Evolutionary conservation across 2,113 vertebrate genomes (phyloP).

Genomic region (Sminthopsis crassicaudata): DNA sequence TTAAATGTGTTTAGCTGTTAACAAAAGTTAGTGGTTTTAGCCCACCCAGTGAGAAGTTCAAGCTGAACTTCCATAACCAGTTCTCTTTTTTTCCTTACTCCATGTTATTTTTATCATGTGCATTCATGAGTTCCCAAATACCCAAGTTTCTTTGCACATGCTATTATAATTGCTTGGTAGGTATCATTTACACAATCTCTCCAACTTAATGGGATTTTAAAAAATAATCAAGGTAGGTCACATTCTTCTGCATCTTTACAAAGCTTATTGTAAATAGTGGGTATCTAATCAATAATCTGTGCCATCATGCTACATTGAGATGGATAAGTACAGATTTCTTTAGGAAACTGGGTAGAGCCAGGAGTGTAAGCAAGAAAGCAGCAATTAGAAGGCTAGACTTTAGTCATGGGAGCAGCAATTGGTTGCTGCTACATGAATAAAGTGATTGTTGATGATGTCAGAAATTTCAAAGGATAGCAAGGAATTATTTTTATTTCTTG

Average conservation of each 20-base stretch:
- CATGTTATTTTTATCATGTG: neutral
- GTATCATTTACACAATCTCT: neutral
- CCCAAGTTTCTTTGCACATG: neutral
- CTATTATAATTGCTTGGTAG: neutral
- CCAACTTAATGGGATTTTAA: neutral
- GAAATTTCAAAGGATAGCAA: neutral
- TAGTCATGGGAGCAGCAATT: neutral
- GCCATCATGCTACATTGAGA: neutral
- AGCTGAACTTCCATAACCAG: neutral
- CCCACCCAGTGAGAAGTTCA: neutral
- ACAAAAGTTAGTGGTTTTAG: neutral
- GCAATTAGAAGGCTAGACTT: neutral
- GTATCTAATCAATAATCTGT: neutral
- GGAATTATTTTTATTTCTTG: neutral
- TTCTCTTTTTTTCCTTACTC: neutral
- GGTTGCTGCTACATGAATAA: neutral
- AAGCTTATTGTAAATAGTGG: neutral
- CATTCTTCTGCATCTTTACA: neutral
- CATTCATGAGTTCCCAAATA: neutral
- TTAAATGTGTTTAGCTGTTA: neutral
- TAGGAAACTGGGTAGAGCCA: neutral
- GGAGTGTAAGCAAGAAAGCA: neutral
- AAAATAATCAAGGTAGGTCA: neutral
- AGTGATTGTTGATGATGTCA: neutral
- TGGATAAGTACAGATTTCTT: neutral